phyloP scores from a whole-genome alignment of 1,140 invertebrate species.

The Heliconius hewitsoni region DNA sequence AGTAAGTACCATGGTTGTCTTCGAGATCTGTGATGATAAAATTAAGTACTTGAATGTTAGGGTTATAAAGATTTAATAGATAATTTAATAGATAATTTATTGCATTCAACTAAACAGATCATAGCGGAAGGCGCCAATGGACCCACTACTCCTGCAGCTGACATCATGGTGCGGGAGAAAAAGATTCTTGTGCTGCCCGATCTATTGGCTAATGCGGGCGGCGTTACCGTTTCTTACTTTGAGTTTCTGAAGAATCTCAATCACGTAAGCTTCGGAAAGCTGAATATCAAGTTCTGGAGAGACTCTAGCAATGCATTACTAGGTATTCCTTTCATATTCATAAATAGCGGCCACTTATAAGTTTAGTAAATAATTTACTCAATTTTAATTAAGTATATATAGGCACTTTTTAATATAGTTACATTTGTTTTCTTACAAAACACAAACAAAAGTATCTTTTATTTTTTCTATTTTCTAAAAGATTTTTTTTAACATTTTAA shows the following conservation, averaged over 20 bases:
- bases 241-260: constrained; percentile 96
- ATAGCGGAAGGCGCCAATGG: constrained; percentile 93
- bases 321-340: constrained; percentile 35
- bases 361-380: no score
- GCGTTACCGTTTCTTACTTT: constrained; percentile 95
- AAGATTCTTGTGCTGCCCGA: constrained; percentile 93
- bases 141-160: constrained; percentile 91
- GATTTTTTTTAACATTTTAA: constrained; percentile 52
- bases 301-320: constrained; percentile 85
- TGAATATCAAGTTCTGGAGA: constrained; percentile 92
- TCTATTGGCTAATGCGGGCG: constrained; percentile 91
- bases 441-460: background rate
- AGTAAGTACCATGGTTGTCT: no score
- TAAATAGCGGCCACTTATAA: no score
- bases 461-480: background rate
- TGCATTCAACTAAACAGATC: constrained; percentile 45
- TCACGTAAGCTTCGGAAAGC: constrained; percentile 88
- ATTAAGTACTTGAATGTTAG: background rate
- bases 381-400: no score
- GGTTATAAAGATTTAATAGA: constrained; percentile 27
- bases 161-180: constrained; percentile 87
- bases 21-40: no score
- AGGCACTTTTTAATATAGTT: no score
- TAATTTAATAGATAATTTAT: constrained; percentile 31
- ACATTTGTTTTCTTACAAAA: no score